These are phyloP conservation scores for Siphlonurus alternatus DNA, from an alignment of 2,888 invertebrate genomes.

Conservation along the genomic window DNA sequence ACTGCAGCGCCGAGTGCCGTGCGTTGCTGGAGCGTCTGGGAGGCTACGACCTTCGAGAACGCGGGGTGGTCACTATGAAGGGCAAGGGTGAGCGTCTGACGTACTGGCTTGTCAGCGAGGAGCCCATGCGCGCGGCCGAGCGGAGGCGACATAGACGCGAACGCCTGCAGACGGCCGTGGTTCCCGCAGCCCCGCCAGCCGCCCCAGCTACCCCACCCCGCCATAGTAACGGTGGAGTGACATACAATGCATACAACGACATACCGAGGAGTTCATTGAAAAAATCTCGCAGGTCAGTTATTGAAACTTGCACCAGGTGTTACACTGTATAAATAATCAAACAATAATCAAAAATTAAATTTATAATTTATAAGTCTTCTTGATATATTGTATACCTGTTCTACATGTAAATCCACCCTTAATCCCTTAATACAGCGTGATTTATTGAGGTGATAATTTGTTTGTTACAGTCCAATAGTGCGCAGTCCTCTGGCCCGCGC, in stretches of 20 bases:
- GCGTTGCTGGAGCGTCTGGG: slow-evolving; percentile 48
- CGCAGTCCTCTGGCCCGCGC: slow-evolving; percentile 35
- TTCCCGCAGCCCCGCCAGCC: neutral
- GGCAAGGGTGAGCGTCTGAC: slow-evolving; percentile 71
- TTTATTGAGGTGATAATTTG: neutral
- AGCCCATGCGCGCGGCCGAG: slow-evolving; percentile 24
- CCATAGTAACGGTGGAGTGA: slow-evolving; percentile 10
- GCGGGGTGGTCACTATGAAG: slow-evolving; percentile 64
- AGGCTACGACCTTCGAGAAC: slow-evolving; percentile 57
- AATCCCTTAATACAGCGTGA: too few species aligned
- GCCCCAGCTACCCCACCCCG: slow-evolving; percentile 16
- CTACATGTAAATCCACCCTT: too few species aligned
- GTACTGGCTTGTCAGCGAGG: slow-evolving; percentile 68
- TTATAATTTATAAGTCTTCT: too few species aligned
- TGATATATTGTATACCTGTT: too few species aligned
- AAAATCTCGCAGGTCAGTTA: slow-evolving; percentile 22
- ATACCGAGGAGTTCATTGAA: slow-evolving; percentile 51
- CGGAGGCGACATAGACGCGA: neutral
- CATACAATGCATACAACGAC: neutral
- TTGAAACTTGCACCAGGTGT: neutral
- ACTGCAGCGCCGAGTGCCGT: slow-evolving; percentile 61
- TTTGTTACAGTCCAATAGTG: slow-evolving; percentile 5
- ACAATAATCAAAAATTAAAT: neutral
- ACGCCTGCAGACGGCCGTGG: neutral
- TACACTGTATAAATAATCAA: too few species aligned